phyloP scores from a whole-genome alignment of 2,113 vertebrate genomes.

The Ciconia stormi region DNA sequence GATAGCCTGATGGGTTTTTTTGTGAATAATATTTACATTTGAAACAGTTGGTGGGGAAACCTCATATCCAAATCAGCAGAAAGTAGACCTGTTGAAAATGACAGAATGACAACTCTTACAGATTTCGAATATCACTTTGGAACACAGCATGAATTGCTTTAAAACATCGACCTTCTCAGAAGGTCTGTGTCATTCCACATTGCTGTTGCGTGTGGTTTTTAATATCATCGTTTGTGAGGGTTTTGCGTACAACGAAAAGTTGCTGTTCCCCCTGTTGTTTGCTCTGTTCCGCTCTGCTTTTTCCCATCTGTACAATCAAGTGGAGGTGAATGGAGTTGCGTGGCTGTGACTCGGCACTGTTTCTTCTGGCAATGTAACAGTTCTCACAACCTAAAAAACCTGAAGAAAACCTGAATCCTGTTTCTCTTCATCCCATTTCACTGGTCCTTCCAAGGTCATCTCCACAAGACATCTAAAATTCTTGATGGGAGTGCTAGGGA shows the following conservation, averaged over 20 bases:
- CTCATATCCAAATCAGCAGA: slow-evolving; percentile 22
- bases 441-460: neutral
- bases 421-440: neutral
- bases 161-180: neutral
- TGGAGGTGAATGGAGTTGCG: neutral
- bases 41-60: slow-evolving; percentile 72
- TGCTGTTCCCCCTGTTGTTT: neutral
- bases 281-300: slow-evolving; percentile 30
- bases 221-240: neutral
- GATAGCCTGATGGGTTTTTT: slow-evolving; percentile 60
- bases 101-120: neutral
- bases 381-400: neutral
- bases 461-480: neutral
- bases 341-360: neutral
- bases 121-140: slow-evolving; percentile 15
- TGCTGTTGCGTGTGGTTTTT: neutral
- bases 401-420: neutral
- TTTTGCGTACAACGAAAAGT: neutral
- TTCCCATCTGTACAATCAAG: neutral
- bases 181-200: neutral
- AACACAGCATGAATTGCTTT: neutral
- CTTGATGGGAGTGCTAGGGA: neutral
- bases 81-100: slow-evolving; percentile 1
- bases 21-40: slow-evolving; percentile 60
- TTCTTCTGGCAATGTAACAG: neutral